Base-by-base conservation (phyloP, 1,140 invertebrate species). In the Rhagoletis pomonella region DNA sequence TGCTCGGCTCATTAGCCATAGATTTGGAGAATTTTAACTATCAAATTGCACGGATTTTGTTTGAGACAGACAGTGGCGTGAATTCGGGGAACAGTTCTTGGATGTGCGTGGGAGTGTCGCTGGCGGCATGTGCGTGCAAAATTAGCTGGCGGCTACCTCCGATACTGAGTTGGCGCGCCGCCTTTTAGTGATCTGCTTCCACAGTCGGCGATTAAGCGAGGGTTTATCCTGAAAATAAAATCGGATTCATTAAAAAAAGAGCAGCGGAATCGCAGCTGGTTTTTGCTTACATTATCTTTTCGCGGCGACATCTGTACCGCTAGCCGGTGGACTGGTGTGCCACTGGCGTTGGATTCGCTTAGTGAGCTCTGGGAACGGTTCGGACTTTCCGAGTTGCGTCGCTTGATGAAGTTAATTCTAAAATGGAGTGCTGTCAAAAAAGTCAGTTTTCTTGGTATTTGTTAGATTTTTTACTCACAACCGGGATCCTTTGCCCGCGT, bases 131-230 rank as follows among this genome's bases (percentile, higher is more conserved):
- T 7, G 73, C 4, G 73, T 85, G 59, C 55, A 85, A 62, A 85
- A 85, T 89, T 91, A 92, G 86, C 91, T 90, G 19, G 91, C 91
- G 85, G 90, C 91, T 89, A 93, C 90, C 86, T 93, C 91, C 87
- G 92, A 93, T 65, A 93, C 90, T 73, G 92, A 92, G 64, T 93
- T 91, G 88, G 92, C 91, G 90, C 94, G 92, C 89, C 94, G 92
- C 89, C 94, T 90, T 92, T 94, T 94, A 85, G 93, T 94, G 88
- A 95, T 91, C 88, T 95, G 94, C 89, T 94, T 94, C 94, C 94
- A 94, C 87, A 95, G 93, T 87, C 94, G 92, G 86, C 94, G 92
- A 89, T 95, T 94, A 85, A 93, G 88, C 91, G 90, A 92, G 88
- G 94, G 94, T 90, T 94, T 94, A 88, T 94, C 94, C 94, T 94